A percentile compares a stretch with the other conserved stretches of the same genome.
Conservation (phyloP, 2,888 invertebrate species). For the Dolichomitus sp. region DNA sequence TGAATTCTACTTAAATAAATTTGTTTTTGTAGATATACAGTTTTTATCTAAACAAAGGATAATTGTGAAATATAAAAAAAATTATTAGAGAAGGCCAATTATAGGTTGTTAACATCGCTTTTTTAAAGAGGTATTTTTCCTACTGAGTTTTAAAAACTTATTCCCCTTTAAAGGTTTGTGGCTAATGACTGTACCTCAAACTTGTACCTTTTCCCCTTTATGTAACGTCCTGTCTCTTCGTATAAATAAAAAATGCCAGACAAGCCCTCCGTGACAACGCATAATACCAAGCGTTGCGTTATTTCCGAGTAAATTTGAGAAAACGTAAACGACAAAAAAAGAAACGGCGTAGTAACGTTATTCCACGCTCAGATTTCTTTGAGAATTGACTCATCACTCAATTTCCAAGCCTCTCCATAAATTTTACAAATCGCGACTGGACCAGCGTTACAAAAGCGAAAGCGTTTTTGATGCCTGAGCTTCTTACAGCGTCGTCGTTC, state of each 20-base stretch:
- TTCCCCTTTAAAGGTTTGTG: not conserved
- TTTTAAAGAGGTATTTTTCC: not conserved
- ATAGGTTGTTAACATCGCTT: too few relatives aligned
- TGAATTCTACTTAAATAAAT: not conserved
- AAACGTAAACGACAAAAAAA: not conserved
- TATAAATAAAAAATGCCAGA: constrained; percentile 15
- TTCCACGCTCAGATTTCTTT: not conserved
- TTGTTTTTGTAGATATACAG: not conserved
- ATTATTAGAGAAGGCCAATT: not conserved
- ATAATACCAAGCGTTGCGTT: not conserved
- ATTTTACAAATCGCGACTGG: constrained; percentile 38
- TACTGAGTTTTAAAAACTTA: not conserved
- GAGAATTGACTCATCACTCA: constrained; percentile 46
- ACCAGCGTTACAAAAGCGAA: constrained; percentile 13
- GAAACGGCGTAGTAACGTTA: not conserved
- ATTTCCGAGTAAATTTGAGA: constrained; percentile 2
- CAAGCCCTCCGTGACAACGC: not conserved
- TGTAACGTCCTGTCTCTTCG: not conserved
- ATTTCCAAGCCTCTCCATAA: not conserved
- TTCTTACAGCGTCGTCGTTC: constrained; percentile 48
- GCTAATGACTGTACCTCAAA: not conserved
- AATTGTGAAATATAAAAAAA: not conserved
- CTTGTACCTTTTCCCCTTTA: not conserved
- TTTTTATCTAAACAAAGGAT: not conserved
- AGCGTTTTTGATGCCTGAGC: constrained; percentile 57